phyloP scores from a whole-genome alignment of 2,888 invertebrate genomes.

The Meiosimyza decipiens region DNA sequence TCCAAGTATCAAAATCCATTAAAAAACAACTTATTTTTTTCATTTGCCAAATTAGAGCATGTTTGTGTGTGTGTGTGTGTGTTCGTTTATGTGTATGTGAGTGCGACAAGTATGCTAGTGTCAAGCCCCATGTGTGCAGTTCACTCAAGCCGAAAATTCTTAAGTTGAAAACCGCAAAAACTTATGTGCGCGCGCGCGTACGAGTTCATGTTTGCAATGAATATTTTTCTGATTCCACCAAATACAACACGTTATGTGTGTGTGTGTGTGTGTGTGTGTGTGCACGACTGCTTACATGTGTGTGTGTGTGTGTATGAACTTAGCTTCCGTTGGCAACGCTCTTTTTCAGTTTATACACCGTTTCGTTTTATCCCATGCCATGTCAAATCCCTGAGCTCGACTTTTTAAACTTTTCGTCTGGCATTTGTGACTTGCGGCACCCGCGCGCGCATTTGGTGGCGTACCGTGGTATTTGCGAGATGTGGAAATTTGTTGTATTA shows the following conservation, averaged over 20 bases:
- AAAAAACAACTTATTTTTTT: neutral
- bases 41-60: neutral
- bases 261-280: neutral
- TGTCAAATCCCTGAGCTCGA: constrained; percentile 22
- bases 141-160: constrained; percentile 28
- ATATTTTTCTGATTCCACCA: neutral
- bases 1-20: constrained; percentile 8
- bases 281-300: too few species aligned
- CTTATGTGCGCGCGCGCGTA: neutral
- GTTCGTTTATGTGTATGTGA: neutral
- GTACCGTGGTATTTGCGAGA: neutral
- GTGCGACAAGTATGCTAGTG: neutral
- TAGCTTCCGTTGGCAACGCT: too few species aligned
- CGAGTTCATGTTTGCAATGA: constrained; percentile 4
- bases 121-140: constrained; percentile 23
- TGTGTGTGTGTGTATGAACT: neutral
- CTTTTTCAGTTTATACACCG: too few species aligned
- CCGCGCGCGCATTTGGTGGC: neutral
- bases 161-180: constrained; percentile 23
- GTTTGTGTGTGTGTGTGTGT: neutral
- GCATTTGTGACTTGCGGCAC: constrained; percentile 16
- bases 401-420: constrained; percentile 18
- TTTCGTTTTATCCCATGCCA: neutral
- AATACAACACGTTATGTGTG: neutral
- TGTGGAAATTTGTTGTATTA: too few species aligned